Evolutionary conservation across 2,113 vertebrate genomes (phyloP).

Genomic region (Notothenia rossii): DNA sequence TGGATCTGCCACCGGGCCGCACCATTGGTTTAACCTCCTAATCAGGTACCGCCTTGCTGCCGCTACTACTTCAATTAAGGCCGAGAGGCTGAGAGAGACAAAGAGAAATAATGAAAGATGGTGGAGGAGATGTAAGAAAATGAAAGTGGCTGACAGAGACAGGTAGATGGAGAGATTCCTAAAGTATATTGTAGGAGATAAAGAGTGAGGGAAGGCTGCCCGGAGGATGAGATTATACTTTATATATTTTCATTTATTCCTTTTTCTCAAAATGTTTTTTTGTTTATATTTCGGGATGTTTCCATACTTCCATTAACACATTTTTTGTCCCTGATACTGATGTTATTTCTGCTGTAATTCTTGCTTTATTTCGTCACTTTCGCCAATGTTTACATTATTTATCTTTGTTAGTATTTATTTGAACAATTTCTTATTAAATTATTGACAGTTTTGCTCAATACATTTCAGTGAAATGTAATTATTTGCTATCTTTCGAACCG

Average conservation of each 20-base stretch:
- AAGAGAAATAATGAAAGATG: constrained; percentile 63
- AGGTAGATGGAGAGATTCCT: constrained; percentile 57
- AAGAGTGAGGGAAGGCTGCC: constrained; percentile 4
- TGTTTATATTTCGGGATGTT: constrained; percentile 10
- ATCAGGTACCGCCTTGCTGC: constrained; percentile 72
- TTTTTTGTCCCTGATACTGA: too few relatives aligned
- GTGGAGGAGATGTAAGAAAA: constrained; percentile 59
- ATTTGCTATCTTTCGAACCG: background rate
- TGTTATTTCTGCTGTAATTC: too few relatives aligned
- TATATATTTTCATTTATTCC: constrained; percentile 39
- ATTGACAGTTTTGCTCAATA: too few relatives aligned
- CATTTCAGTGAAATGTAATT: too few relatives aligned
- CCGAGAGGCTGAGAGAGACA: constrained; percentile 35
- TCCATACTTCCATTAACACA: constrained; percentile 18
- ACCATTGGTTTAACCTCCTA: constrained; percentile 75
- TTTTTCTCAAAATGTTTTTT: constrained; percentile 27
- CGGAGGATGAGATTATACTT: constrained; percentile 26
- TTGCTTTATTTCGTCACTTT: too few relatives aligned
- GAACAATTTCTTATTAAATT: too few relatives aligned
- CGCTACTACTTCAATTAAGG: constrained; percentile 66
- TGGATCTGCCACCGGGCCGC: constrained; percentile 76
- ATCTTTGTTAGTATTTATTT: too few relatives aligned
- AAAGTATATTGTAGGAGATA: constrained; percentile 62
- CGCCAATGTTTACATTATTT: too few relatives aligned
- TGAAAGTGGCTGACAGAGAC: constrained; percentile 64